Percentiles rank a stretch among this genome's conserved stretches.
Evolutionary conservation across 2,888 invertebrate genomes (phyloP).

Genomic region (Philereme vetulata): DNA sequence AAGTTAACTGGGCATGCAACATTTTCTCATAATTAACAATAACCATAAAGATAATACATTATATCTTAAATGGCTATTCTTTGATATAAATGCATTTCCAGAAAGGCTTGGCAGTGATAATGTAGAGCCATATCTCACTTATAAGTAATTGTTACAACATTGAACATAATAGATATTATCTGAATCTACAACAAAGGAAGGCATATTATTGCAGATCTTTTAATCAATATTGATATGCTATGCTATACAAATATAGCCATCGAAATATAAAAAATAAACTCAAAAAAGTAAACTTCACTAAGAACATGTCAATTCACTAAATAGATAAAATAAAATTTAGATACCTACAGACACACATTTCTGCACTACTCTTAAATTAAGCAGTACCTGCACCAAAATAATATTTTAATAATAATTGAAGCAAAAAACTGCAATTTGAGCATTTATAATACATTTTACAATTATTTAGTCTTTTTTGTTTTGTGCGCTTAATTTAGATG

Average conservation of each 20-base stretch:
- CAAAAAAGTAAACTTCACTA: too few species aligned
- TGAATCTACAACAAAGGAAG: background rate
- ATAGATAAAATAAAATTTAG: conserved; percentile 8
- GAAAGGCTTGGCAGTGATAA: conserved; percentile 25
- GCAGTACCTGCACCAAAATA: conserved; percentile 19
- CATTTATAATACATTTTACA: conserved; percentile 20
- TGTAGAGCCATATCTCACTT: conserved; percentile 5
- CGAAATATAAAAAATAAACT: conserved; percentile 1
- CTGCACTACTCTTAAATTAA: background rate
- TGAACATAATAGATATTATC: background rate
- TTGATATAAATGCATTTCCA: conserved; percentile 26
- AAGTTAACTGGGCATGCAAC: conserved; percentile 26
- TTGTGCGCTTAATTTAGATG: conserved; percentile 28
- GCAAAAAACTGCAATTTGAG: conserved; percentile 19
- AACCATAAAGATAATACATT: conserved; percentile 18
- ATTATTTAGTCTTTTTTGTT: conserved; percentile 3
- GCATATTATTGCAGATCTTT: conserved; percentile 10
- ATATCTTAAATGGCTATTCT: conserved; percentile 25
- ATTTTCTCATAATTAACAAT: conserved; percentile 14
- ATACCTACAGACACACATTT: conserved; percentile 4
- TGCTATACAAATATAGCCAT: background rate
- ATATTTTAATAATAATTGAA: conserved; percentile 5
- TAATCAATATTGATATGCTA: conserved; percentile 20
- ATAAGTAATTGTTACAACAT: background rate
- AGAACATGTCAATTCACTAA: too few species aligned